Conservation (phyloP, 2,113 vertebrate species). For the Notothenia rossii region DNA sequence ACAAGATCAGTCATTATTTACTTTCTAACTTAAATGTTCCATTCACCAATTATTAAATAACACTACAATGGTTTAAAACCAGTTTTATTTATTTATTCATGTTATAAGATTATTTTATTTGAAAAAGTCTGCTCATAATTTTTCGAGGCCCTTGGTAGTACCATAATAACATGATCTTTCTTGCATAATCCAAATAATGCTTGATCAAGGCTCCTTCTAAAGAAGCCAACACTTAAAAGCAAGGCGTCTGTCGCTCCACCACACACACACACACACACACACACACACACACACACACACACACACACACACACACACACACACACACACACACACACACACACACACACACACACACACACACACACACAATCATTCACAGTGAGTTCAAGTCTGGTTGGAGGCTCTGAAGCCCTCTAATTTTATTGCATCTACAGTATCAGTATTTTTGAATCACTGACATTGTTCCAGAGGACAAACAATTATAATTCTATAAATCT, state of each 20-base stretch:
- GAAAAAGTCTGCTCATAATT: not conserved
- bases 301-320: not conserved
- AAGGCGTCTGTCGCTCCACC: not conserved
- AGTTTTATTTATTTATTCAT: constrained; percentile 2
- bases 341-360: not conserved
- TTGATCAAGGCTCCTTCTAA: constrained; percentile 9
- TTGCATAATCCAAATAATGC: not conserved
- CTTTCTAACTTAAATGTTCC: too few relatives aligned
- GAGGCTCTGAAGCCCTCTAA: constrained; percentile 13
- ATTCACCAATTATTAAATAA: not conserved
- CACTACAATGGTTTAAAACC: not conserved
- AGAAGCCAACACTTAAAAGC: constrained; percentile 20
- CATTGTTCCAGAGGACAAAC: constrained; percentile 37
- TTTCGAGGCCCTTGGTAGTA: constrained; percentile 16
- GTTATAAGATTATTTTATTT: not conserved
- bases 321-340: not conserved
- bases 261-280: not conserved
- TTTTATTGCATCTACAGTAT: not conserved
- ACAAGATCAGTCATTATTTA: too few relatives aligned
- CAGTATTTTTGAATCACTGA: constrained; percentile 14
- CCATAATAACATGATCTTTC: constrained; percentile 6
- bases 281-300: not conserved
- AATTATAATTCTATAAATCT: constrained; percentile 19
- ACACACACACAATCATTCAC: not conserved
- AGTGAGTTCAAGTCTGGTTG: constrained; percentile 24